A percentile compares a stretch with the other conserved stretches of the same genome.
These are phyloP conservation scores for Leptarthrus brevirostris DNA, from an alignment of 2,888 invertebrate species.

Conservation along the genomic window DNA sequence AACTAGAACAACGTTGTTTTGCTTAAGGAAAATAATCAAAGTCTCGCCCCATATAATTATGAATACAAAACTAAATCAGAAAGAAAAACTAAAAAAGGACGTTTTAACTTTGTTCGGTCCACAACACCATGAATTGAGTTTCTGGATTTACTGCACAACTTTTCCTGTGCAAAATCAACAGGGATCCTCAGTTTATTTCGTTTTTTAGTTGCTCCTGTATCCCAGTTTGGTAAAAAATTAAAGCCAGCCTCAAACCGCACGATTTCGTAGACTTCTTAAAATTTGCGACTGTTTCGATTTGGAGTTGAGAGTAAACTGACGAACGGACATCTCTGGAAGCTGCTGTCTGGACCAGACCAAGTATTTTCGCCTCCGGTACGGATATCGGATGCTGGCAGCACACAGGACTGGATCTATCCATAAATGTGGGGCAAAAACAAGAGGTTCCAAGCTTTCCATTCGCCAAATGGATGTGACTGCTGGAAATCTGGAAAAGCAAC, in stretches of 20 bases:
- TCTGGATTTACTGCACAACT: background rate
- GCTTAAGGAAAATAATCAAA: background rate
- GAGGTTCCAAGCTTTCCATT: constrained; percentile 26
- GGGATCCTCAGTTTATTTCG: no score
- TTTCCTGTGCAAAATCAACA: no score
- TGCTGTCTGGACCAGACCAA: constrained; percentile 21
- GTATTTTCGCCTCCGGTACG: constrained; percentile 22
- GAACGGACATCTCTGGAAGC: constrained; percentile 26
- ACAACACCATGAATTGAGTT: background rate
- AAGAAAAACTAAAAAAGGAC: constrained; percentile 5
- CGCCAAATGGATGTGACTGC: constrained; percentile 6
- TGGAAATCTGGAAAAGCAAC: constrained; percentile 32
- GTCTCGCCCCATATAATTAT: background rate
- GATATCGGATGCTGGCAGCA: constrained; percentile 12
- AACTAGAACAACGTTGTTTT: background rate
- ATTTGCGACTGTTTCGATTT: constrained; percentile 63
- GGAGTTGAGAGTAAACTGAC: constrained; percentile 65
- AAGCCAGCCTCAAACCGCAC: no score
- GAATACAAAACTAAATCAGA: background rate
- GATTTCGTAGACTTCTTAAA: constrained; percentile 1
- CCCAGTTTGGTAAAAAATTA: no score
- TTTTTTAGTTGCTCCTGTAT: no score
- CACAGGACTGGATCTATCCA: constrained; percentile 1
- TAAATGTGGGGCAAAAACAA: constrained; percentile 14
- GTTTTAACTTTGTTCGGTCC: background rate